Evolutionary conservation across 2,113 vertebrate genomes (phyloP).

Genomic region (Motacilla alba): DNA sequence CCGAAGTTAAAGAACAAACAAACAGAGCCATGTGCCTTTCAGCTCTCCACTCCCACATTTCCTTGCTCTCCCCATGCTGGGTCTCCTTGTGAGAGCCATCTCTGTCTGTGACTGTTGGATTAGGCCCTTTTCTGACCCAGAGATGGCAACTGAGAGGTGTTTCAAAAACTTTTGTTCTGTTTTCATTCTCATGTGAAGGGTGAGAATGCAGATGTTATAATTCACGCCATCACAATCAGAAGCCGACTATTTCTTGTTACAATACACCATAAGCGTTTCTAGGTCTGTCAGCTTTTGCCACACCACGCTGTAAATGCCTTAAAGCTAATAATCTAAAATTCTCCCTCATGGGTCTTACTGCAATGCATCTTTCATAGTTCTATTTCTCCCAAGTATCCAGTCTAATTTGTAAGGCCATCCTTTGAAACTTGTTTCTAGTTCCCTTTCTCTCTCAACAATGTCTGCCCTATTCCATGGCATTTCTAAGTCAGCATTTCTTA

Average conservation of each 20-base stretch:
- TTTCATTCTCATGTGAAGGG: not conserved
- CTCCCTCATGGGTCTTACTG: not conserved
- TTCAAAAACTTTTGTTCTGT: not conserved
- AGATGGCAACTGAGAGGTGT: not conserved
- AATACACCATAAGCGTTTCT: not conserved
- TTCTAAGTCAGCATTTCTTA: not conserved
- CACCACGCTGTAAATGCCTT: not conserved
- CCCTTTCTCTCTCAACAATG: not conserved
- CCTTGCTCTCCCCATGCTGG: not conserved
- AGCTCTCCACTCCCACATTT: not conserved
- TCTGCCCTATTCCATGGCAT: not conserved
- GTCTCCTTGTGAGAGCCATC: not conserved
- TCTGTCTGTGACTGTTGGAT: not conserved
- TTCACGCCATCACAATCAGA: fast-evolving
- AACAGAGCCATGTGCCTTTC: not conserved
- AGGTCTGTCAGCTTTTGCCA: not conserved
- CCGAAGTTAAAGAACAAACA: not conserved
- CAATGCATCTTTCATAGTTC: not conserved
- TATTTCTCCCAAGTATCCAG: not conserved
- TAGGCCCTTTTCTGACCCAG: not conserved
- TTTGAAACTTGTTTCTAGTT: not conserved
- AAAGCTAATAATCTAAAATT: not conserved
- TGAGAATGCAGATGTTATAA: not conserved
- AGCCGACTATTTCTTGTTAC: not conserved
- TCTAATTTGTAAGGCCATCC: not conserved